Evolutionary conservation across 2,797 vertebrate genomes (phyloP).

Genomic region (Galago senegalensis): DNA sequence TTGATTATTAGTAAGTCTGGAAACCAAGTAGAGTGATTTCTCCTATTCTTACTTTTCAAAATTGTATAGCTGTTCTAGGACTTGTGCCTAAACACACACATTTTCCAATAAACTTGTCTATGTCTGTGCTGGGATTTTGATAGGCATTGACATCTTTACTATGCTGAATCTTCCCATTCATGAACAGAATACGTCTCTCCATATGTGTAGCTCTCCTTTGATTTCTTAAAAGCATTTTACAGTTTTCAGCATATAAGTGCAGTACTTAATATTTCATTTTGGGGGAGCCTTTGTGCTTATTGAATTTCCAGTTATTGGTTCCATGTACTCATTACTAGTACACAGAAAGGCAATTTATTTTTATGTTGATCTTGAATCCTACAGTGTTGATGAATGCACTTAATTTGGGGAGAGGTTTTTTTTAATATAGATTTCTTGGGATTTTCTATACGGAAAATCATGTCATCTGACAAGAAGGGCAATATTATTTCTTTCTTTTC

Average conservation of each 20-base stretch:
- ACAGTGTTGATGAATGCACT: background rate
- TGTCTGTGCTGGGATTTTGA: background rate
- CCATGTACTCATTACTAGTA: background rate
- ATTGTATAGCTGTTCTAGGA: background rate
- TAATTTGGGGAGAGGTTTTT: background rate
- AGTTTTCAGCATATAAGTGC: background rate
- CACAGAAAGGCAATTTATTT: background rate
- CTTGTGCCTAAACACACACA: background rate
- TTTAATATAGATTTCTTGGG: background rate
- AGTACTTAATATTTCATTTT: background rate
- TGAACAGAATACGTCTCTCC: background rate
- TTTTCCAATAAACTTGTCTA: background rate
- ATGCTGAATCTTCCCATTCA: background rate
- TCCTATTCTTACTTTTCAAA: background rate
- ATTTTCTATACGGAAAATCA: background rate
- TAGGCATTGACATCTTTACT: background rate
- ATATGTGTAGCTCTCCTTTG: background rate
- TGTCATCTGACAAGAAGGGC: background rate
- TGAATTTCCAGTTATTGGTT: background rate
- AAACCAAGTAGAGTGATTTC: background rate
- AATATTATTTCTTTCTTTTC: background rate
- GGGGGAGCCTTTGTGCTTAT: background rate
- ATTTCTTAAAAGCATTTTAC: background rate
- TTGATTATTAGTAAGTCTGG: background rate
- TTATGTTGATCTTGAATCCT: background rate